Evolutionary conservation across 2,797 vertebrate genomes (phyloP), one percentile per base, ranked within the genome.

Genomic region (Eleutherodactylus coqui): DNA sequence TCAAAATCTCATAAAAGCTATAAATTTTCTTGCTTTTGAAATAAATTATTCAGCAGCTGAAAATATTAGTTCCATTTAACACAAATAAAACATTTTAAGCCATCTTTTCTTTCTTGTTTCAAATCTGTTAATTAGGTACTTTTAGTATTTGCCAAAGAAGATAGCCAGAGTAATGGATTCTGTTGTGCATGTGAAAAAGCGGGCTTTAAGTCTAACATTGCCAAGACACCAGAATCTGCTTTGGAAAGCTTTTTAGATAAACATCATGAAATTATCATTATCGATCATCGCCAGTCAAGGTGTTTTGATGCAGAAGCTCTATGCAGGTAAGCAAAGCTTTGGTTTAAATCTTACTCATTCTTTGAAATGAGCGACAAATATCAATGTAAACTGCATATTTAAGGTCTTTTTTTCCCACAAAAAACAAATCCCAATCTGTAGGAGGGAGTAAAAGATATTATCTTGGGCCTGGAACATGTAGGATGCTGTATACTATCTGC

Each of bases 101-200:
- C 32, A 34, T 43, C 32, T 19, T 82, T 49, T 47, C 32, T 80
- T 75, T 80, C 67, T 62, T 75, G 2, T 73, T 58, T 62, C 51
- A 3, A 62, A 90, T 78, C 79, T 91, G 90, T 87, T 87, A 86
- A 82, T 14, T 89, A 99, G 98, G 98, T 99, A 96, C 97, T 99
- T 94, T 94, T 99, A 95, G 98, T 98, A 94, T 99, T 99, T 96
- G 95, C 96, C 94, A 98, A 97, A 96, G 97, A 99, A 87, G 98
- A 99, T 89, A 96, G 94, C 93, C 98, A 99, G 95, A 98, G 97
- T 89, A 96, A 92, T 41, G 96, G 96, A 90, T 99, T 99, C 96
- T 96, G 94, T 89, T 96, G 96, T 96, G 98, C 97, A 0, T 99
- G 97, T 91, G 98, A 99, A 90, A 97, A 97, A 88, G 97, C 96